A percentile compares a stretch with the other conserved stretches of the same genome.
Evolutionary conservation across 2,113 vertebrate genomes (phyloP).

Genomic region (Tupaia tana): DNA sequence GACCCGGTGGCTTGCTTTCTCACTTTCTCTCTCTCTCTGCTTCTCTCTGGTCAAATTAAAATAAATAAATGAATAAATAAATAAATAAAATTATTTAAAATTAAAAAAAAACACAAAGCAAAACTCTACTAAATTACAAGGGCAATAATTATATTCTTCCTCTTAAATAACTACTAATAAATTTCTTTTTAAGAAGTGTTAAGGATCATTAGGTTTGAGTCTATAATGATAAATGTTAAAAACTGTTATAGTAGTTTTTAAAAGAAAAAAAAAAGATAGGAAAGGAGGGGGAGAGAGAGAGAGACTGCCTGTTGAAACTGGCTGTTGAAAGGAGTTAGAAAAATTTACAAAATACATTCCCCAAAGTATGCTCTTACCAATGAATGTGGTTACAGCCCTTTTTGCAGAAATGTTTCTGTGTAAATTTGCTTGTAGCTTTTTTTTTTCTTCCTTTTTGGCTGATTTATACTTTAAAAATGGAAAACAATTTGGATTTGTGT

Average conservation of each 20-base stretch:
- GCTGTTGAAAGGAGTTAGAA: not conserved
- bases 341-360: not conserved
- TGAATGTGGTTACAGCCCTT: not conserved
- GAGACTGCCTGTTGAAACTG: not conserved
- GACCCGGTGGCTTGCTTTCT: too few relatives aligned
- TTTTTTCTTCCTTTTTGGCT: not conserved
- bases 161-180: not conserved
- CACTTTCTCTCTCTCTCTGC: too few relatives aligned
- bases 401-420: not conserved
- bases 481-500: slow-evolving; percentile 41
- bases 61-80: too few relatives aligned
- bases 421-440: not conserved
- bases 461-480: slow-evolving; percentile 24
- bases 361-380: not conserved
- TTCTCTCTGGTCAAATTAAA: too few relatives aligned
- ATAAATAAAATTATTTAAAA: too few relatives aligned
- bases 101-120: too few relatives aligned
- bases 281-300: not conserved
- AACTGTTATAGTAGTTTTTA: not conserved
- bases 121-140: not conserved
- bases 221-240: not conserved
- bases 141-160: not conserved
- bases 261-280: too few relatives aligned
- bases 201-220: not conserved
- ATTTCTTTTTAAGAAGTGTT: not conserved